Evolutionary conservation across 1,140 invertebrate species (phyloP).

Genomic region (Colletes latitarsis): DNA sequence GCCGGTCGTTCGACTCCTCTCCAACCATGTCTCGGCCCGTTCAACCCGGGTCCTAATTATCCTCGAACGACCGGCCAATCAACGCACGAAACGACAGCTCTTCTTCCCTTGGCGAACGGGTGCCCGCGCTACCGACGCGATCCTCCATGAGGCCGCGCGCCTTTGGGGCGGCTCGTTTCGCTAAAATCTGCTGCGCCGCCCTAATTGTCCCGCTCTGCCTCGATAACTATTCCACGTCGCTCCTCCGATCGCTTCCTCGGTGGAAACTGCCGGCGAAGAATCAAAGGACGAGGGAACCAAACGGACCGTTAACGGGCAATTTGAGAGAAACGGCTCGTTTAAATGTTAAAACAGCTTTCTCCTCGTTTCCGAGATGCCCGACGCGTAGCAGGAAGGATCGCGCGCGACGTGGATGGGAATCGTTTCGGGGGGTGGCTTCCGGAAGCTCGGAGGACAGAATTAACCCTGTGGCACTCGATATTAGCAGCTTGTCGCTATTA

Average conservation of each 20-base stretch:
- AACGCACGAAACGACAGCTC: conserved; percentile 43
- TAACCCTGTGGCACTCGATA: no score
- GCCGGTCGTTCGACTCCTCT: not conserved
- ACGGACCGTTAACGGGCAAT: conserved; percentile 5
- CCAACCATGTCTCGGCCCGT: conserved; percentile 21
- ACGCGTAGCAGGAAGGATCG: conserved; percentile 6
- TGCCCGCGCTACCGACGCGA: not conserved
- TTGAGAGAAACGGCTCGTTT: conserved; percentile 15
- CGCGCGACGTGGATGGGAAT: no score
- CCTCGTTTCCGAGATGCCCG: not conserved
- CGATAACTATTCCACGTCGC: not conserved
- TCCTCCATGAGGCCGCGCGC: conserved; percentile 6
- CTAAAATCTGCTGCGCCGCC: conserved; percentile 31
- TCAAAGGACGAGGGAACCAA: not conserved
- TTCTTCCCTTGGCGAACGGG: not conserved
- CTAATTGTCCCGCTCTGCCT: not conserved
- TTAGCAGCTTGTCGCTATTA: no score
- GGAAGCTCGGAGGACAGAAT: no score
- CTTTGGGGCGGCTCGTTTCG: conserved; percentile 36
- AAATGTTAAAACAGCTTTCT: not conserved
- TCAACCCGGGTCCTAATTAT: conserved; percentile 61
- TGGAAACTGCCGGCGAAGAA: not conserved
- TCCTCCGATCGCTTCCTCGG: conserved; percentile 10
- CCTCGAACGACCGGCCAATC: conserved; percentile 49
- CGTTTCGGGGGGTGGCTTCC: not conserved